A percentile compares a stretch with the other conserved stretches of the same genome.
Evolutionary conservation across 2,888 invertebrate species (phyloP).

Genomic region (Callimorpha dominula): DNA sequence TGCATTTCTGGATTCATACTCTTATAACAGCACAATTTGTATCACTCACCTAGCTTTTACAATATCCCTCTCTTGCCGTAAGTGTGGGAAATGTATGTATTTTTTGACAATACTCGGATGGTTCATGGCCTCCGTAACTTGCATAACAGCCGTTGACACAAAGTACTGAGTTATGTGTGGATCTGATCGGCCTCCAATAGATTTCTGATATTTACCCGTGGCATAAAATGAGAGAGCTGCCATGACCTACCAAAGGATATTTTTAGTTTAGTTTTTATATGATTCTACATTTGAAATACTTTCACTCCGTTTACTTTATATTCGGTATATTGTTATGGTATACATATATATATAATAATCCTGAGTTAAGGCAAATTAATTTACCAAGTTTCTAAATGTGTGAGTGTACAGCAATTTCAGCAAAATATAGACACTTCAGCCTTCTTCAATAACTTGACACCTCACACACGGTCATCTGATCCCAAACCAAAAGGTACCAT

Average conservation of each 20-base stretch:
- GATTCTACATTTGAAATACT: too few relatives aligned
- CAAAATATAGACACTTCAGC: not conserved
- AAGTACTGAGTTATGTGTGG: constrained; percentile 78
- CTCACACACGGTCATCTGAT: too few relatives aligned
- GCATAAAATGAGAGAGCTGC: constrained; percentile 80
- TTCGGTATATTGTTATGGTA: not conserved
- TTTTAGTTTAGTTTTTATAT: too few relatives aligned
- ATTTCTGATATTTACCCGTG: constrained; percentile 78
- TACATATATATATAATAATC: not conserved
- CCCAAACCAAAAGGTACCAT: too few relatives aligned
- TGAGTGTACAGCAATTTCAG: not conserved
- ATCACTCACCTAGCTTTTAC: constrained; percentile 72
- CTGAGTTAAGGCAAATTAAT: not conserved
- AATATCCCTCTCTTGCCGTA: constrained; percentile 75
- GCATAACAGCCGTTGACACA: constrained; percentile 73
- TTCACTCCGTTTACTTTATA: too few relatives aligned
- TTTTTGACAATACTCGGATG: constrained; percentile 76
- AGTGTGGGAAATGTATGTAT: constrained; percentile 80
- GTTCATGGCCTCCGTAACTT: constrained; percentile 80
- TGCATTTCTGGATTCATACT: not conserved
- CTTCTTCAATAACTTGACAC: too few relatives aligned
- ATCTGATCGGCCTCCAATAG: constrained; percentile 73
- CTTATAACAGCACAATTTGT: not conserved
- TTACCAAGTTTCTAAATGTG: not conserved
- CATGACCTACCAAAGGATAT: constrained; percentile 63